Evolutionary conservation across 2,797 vertebrate genomes (phyloP), one percentile per base, ranked within the genome.

Genomic region (Scyliorhinus canicula): DNA sequence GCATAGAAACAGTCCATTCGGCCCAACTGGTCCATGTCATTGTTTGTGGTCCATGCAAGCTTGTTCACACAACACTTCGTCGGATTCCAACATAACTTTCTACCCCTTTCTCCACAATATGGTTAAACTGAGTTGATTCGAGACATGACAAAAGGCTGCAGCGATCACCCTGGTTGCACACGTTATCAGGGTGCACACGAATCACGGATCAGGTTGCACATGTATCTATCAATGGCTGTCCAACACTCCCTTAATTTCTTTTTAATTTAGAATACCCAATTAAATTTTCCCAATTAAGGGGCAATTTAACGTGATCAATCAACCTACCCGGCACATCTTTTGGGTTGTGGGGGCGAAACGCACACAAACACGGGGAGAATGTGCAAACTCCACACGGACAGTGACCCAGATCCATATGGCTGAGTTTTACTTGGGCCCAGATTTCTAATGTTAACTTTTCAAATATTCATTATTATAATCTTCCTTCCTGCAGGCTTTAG

Each of bases 381-480:
- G n/a, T n/a, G n/a, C n/a, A n/a, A n/a, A n/a, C n/a, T n/a, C n/a
- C n/a, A n/a, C n/a, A n/a, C n/a, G n/a, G n/a, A n/a, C n/a, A n/a
- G n/a, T n/a, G n/a, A n/a, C n/a, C n/a, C n/a, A n/a, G n/a, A n/a
- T 91, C 88, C 88, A 91, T 26, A 91, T 91, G 88, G 60, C 40
- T 63, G 35, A 91, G 57, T 63, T 57, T 88, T 88, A 88, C 85
- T 88, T 91, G n/a, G 21, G 40, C 7, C 65, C 88, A 91, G 57
- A 63, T 65, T 91, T 44, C 88, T 40, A 91, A 65, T 65, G n/a
- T 40, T 91, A 91, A 91, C n/a, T 91, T 91, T 65, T 65, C 60
- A 91, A 40, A 65, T 65, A 91, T 65, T 91, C 60, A 91, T 91
- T 91, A 91, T 91, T 91, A 44, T 91, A 91, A 91, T 91, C n/a